Evolutionary conservation across 2,113 vertebrate genomes (phyloP).

Genomic region (Oenanthe oenanthe): DNA sequence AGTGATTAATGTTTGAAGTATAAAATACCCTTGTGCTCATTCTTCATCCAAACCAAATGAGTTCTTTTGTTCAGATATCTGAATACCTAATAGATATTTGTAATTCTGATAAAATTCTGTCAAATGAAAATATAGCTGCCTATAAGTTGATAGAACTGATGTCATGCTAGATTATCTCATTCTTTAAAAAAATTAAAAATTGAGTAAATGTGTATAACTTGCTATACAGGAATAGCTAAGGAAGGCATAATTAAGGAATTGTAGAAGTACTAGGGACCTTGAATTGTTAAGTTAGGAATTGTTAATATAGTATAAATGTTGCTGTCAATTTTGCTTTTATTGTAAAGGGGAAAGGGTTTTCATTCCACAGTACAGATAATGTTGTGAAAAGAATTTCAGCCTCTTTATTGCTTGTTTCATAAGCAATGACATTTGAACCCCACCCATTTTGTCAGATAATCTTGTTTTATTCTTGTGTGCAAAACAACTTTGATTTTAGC

Average conservation of each 20-base stretch:
- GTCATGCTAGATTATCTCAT: neutral
- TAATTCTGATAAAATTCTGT: neutral
- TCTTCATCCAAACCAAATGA: neutral
- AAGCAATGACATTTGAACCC: neutral
- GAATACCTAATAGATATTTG: neutral
- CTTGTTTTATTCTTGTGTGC: neutral
- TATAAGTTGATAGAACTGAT: neutral
- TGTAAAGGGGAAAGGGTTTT: neutral
- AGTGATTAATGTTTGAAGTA: neutral
- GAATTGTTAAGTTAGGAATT: neutral
- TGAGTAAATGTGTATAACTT: neutral
- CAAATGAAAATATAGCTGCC: neutral
- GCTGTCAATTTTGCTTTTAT: neutral
- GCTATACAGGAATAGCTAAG: neutral
- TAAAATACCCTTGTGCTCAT: neutral
- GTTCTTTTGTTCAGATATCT: slow-evolving; percentile 6
- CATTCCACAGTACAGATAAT: neutral
- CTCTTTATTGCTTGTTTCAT: neutral
- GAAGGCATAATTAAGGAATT: neutral
- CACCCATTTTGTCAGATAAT: neutral
- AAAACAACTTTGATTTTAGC: neutral
- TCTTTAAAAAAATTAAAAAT: neutral
- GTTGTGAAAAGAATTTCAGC: neutral
- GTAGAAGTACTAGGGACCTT: neutral
- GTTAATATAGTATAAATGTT: neutral